Evolutionary conservation across 1,140 invertebrate species (phyloP).

Genomic region (Lasioglossum baleicum): DNA sequence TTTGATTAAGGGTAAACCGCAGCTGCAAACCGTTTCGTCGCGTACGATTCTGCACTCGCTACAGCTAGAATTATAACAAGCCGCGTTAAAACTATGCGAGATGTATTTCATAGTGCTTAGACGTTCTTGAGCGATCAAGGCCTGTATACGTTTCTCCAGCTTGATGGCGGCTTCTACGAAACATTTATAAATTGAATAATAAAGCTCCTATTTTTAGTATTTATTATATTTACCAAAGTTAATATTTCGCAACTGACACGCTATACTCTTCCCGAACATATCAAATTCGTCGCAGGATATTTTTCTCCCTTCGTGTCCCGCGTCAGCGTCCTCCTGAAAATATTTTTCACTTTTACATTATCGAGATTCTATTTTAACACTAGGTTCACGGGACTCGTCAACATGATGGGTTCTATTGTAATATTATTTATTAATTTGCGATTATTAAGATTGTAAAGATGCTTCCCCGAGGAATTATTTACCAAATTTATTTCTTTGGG

Average conservation of each 20-base stretch:
- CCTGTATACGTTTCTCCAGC: conserved; percentile 52
- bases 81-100: background rate
- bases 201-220: background rate
- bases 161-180: conserved; percentile 45
- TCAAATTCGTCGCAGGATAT: conserved; percentile 48
- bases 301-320: background rate
- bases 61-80: conserved; percentile 37
- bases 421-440: too few species aligned
- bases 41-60: conserved; percentile 31
- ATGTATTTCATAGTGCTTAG: conserved; percentile 31
- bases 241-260: conserved; percentile 49
- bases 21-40: conserved; percentile 41
- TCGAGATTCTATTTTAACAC: background rate
- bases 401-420: too few species aligned
- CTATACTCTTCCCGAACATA: conserved; percentile 52
- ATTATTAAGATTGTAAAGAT: too few species aligned
- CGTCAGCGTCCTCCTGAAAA: conserved; percentile 38
- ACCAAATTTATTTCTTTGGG: too few species aligned
- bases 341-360: background rate
- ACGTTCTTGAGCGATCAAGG: conserved; percentile 37
- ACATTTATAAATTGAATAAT: background rate
- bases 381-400: too few species aligned
- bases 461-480: too few species aligned
- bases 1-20: conserved; percentile 43
- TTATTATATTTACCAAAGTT: conserved; percentile 42